Conservation (phyloP, 1,140 invertebrate species). For the Drosophila simulans region DNA sequence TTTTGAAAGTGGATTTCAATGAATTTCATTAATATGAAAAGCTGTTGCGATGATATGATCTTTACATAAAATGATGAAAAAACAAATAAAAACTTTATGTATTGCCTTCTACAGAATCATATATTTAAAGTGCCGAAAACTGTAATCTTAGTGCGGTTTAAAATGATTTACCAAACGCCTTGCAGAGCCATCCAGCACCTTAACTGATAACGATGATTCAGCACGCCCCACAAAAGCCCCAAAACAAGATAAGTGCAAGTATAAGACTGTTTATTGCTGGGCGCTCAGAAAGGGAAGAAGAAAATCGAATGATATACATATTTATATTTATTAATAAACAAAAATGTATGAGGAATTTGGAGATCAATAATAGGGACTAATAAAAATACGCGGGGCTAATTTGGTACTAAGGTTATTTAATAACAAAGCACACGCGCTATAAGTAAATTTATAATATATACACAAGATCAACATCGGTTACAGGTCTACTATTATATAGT, state of each 20-base stretch:
- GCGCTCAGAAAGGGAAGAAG: conserved; percentile 23
- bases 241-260: conserved; percentile 28
- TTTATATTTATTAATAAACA: background rate
- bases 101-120: background rate
- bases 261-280: conserved; percentile 44
- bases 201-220: background rate
- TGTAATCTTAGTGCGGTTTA: background rate
- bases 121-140: background rate
- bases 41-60: no score
- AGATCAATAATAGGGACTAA: conserved; percentile 17
- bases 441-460: conserved; percentile 26
- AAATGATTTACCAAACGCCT: no score
- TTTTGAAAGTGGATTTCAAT: no score
- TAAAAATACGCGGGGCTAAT: background rate
- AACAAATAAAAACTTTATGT: background rate
- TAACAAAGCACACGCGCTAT: conserved; percentile 36
- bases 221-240: no score
- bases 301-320: conserved; percentile 14
- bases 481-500: conserved; percentile 56
- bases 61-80: no score
- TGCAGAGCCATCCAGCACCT: background rate
- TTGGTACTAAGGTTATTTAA: conserved; percentile 8
- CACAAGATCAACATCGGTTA: conserved; percentile 46
- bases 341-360: conserved; percentile 14
- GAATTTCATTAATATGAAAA: no score